Base-by-base conservation (phyloP, 1,140 invertebrate genomes). In the Drosophila ogumai region DNA sequence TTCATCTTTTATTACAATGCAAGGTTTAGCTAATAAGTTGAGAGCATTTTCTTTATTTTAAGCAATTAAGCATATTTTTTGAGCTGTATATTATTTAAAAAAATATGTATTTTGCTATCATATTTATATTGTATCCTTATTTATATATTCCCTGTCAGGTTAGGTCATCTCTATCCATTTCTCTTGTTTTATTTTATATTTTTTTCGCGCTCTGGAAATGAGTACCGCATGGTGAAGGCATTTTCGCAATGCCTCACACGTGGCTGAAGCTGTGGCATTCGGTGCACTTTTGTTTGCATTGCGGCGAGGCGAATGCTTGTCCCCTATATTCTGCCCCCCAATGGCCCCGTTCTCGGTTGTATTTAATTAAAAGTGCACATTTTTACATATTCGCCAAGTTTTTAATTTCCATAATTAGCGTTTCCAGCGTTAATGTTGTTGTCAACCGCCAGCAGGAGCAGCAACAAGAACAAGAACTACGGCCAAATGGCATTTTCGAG, bases 361-460 rank as follows among this genome's bases (percentile, higher is more conserved):
- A 88, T 88, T 90, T 88, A 90, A 88, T 88, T 88, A 88, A 81
- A 88, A 90, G 80, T 79, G 66, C 85, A 85, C 77, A 86, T 90
- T 90, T 88, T 90, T 90, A 88, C 78, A 85, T 81, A 78, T 90
- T 84, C 36, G 66, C 85, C 73, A 90, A 88, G 85, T 88, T 88
- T 88, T 88, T 88, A 88, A 88, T 88, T 88, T 88, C 81, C 85
- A 88, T 88, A 88, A 88, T 88, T 88, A 88, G 85, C 77, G 85
- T 71, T 88, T 64, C 43, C 85, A 77, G 47, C 67, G 71, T 41
- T 78, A 65, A 61, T 71, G 72, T 49, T 47, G 69, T 56, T 61
- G 64, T 47, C 64, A 57, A 43, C 61, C 43, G 49, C 46, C 66
- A 81, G 13, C 43, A 64, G 46, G 47, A 74, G 32, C 61, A 69